phyloP scores from a whole-genome alignment of 2,113 vertebrate species.

The pig (Sus scrofa) region DNA sequence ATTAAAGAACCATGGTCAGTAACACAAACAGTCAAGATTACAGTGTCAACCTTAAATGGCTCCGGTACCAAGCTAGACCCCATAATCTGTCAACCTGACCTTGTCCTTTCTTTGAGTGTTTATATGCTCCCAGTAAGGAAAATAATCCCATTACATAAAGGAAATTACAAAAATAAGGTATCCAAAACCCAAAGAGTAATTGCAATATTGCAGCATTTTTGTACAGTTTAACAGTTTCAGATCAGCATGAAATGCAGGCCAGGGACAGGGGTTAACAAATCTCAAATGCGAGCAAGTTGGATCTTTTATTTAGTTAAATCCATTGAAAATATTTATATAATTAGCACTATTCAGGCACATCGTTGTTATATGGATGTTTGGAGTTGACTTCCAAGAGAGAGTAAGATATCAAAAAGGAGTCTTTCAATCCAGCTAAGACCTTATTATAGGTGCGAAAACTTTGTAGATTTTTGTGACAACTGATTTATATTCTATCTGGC shows the following conservation, averaged over 20 bases:
- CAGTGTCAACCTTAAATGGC: not conserved
- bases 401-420: not conserved
- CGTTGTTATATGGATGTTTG: not conserved
- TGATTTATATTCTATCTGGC: constrained; percentile 35
- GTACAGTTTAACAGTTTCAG: not conserved
- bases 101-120: constrained; percentile 67
- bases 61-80: constrained; percentile 56
- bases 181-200: not conserved
- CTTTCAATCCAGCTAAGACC: not conserved
- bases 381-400: not conserved
- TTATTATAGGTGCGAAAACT: not conserved
- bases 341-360: not conserved
- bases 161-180: constrained; percentile 64
- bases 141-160: constrained; percentile 70
- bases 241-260: constrained; percentile 2
- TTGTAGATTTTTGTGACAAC: not conserved
- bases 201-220: not conserved
- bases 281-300: not conserved
- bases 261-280: not conserved
- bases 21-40: not conserved
- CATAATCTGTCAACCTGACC: constrained; percentile 9
- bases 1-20: not conserved
- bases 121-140: not conserved
- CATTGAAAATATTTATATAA: not conserved
- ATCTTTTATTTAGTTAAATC: constrained; percentile 46